These are phyloP conservation scores for Nasonia giraulti DNA, from an alignment of 1,140 invertebrate genomes.

Conservation along the genomic window DNA sequence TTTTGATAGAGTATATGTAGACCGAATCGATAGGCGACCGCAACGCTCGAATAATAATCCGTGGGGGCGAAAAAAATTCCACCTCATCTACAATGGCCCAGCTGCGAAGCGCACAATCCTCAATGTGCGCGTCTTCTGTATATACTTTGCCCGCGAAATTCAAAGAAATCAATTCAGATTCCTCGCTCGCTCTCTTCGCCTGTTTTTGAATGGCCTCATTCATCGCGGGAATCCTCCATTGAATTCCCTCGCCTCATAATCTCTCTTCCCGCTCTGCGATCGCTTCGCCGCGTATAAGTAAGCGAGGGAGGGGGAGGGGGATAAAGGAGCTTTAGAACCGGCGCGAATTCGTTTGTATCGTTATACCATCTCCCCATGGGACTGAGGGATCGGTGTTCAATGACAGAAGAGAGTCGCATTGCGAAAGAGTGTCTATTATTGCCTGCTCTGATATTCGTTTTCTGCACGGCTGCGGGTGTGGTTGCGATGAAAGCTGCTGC, in stretches of 20 bases:
- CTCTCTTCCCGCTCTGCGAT: background rate
- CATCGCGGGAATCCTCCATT: background rate
- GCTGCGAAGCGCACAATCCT: no score
- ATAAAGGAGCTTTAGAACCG: conserved; percentile 1
- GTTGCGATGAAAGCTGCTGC: background rate
- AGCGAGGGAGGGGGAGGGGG: background rate
- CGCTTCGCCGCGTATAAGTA: background rate
- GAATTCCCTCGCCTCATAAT: background rate
- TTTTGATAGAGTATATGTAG: background rate
- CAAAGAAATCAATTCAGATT: conserved; percentile 1
- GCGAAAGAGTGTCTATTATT: background rate
- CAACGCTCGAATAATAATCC: no score
- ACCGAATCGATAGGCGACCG: no score
- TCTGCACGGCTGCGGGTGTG: background rate
- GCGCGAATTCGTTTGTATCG: background rate
- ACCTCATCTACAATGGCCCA: background rate
- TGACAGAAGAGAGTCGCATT: background rate
- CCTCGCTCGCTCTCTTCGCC: background rate
- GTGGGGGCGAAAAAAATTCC: background rate
- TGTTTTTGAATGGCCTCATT: background rate
- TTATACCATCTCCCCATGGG: background rate
- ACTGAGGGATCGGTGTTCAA: background rate
- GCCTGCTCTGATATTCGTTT: background rate
- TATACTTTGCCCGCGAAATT: background rate
- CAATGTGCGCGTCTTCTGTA: background rate